Evolutionary conservation across 2,113 vertebrate genomes (phyloP).

Genomic region (Cephalopterus ornatus): DNA sequence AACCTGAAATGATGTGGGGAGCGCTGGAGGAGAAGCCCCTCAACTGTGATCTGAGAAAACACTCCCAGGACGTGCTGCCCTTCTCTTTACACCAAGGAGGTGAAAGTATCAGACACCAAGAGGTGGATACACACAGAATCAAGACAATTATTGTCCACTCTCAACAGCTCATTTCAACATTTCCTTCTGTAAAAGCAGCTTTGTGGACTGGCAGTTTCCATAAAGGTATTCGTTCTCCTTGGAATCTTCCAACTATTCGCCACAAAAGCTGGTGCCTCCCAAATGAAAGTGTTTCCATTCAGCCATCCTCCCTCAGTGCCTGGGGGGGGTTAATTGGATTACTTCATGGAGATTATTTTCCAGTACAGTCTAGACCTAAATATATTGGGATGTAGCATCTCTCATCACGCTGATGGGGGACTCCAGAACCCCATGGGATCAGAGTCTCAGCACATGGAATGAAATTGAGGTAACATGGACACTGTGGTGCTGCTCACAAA

Average conservation of each 20-base stretch:
- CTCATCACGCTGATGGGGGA: neutral
- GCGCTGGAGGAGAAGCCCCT: neutral
- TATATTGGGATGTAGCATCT: neutral
- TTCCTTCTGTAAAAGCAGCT: neutral
- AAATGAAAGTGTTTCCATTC: neutral
- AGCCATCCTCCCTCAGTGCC: neutral
- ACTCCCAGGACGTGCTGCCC: neutral
- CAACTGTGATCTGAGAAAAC: neutral
- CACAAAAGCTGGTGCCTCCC: neutral
- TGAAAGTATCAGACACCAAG: neutral
- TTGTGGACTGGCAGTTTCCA: neutral
- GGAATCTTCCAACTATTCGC: neutral
- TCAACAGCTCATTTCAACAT: neutral
- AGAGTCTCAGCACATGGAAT: fast-evolving
- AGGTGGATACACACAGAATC: neutral
- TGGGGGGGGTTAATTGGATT: neutral
- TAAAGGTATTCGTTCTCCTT: neutral
- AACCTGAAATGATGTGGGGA: neutral
- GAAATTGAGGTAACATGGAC: fast-evolving
- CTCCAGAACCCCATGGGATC: fast-evolving
- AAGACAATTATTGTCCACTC: neutral
- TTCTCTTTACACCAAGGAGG: fast-evolving
- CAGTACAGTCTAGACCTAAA: neutral
- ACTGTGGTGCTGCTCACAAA: neutral
- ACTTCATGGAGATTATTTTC: neutral